A percentile compares a stretch with the other conserved stretches of the same genome.
Conservation (phyloP, 2,888 invertebrate species). For the Xestobium rufovillosum region DNA sequence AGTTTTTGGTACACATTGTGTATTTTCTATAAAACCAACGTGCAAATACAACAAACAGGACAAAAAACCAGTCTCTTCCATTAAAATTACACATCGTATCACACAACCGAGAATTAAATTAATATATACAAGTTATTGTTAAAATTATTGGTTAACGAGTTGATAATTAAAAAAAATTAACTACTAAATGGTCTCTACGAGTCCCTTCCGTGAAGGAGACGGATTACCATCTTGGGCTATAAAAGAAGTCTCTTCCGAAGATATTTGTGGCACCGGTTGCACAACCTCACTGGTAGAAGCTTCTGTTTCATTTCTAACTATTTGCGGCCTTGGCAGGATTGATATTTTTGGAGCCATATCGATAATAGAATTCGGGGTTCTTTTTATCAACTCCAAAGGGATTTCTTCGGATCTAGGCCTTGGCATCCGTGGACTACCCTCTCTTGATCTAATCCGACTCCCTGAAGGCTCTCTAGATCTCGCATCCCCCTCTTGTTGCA, state of each 20-base stretch:
- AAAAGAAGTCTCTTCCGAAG: slow-evolving; percentile 75
- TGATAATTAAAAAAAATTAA: too few species aligned
- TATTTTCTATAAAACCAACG: too few species aligned
- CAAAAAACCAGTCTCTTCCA: too few species aligned
- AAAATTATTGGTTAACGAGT: too few species aligned
- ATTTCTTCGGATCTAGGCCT: slow-evolving; percentile 73
- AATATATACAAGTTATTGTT: too few species aligned
- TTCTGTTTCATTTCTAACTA: slow-evolving; percentile 33
- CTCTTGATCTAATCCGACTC: slow-evolving; percentile 50
- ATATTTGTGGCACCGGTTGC: slow-evolving; percentile 28
- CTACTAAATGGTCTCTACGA: slow-evolving; percentile 46
- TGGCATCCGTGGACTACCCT: slow-evolving; percentile 64
- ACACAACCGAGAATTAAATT: too few species aligned
- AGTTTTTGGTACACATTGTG: too few species aligned
- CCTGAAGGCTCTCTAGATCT: slow-evolving; percentile 27
- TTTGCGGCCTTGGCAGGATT: slow-evolving; percentile 45
- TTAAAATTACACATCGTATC: too few species aligned
- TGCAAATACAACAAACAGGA: too few species aligned
- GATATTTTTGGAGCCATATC: slow-evolving; percentile 40
- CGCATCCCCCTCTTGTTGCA: slow-evolving; percentile 15
- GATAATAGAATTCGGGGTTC: slow-evolving; percentile 47
- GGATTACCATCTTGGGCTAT: slow-evolving; percentile 51
- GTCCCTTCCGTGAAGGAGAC: slow-evolving; percentile 38
- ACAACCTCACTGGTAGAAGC: neutral
- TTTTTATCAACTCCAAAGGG: slow-evolving; percentile 69